A percentile compares a stretch with the other conserved stretches of the same genome.
These are phyloP conservation scores for Pygocentrus nattereri DNA, from an alignment of 2,797 vertebrate genomes.

Conservation along the genomic window DNA sequence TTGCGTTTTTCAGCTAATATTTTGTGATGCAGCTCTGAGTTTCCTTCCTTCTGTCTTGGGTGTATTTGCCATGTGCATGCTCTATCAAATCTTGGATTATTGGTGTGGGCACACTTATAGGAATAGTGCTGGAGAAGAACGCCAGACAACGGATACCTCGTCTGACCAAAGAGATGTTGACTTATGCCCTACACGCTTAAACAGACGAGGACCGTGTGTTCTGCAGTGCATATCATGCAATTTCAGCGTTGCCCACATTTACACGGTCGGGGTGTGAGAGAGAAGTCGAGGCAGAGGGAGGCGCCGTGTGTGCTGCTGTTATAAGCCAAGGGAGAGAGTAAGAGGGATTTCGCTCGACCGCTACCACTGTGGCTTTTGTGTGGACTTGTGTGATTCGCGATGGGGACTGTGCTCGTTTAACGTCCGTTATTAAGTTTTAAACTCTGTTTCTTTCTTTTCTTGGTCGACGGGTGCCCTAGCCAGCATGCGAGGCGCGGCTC, in stretches of 20 bases:
- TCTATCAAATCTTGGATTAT: no score
- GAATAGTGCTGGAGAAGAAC: no score
- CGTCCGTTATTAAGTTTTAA: conserved; percentile 12
- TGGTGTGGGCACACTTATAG: no score
- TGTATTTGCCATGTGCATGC: no score
- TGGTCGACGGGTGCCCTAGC: background rate
- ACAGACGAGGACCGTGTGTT: background rate
- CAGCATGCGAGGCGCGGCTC: conserved; percentile 27
- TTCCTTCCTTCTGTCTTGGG: no score
- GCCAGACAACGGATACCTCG: background rate
- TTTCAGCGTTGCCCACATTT: background rate
- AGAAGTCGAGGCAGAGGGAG: background rate
- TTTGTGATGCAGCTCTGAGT: no score
- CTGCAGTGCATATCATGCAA: background rate
- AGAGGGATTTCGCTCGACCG: background rate
- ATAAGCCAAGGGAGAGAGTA: background rate
- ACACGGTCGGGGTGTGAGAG: background rate
- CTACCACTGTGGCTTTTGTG: background rate
- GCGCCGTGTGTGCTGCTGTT: background rate
- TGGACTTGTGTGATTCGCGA: background rate
- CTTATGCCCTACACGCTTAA: background rate
- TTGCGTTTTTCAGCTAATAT: no score
- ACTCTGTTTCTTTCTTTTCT: background rate
- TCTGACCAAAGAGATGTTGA: background rate
- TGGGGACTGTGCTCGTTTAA: background rate